phyloP scores from a whole-genome alignment of 2,888 invertebrate species.

The Chrysomela aeneicollis region DNA sequence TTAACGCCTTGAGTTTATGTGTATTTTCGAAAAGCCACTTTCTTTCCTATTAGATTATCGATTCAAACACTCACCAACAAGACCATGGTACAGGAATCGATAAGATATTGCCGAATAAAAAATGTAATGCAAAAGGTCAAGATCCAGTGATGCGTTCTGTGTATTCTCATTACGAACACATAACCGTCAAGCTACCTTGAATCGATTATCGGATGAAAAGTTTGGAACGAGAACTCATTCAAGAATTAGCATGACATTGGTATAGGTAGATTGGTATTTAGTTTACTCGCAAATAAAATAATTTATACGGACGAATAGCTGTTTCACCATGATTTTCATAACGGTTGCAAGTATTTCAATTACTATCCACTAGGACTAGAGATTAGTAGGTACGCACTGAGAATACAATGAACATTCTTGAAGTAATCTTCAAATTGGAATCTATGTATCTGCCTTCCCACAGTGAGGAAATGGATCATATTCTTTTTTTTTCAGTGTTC shows the following conservation, averaged over 20 bases:
- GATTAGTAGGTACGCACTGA: not conserved
- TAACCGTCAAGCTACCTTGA: not conserved
- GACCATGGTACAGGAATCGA: no score
- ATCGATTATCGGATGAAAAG: not conserved
- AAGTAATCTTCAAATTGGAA: not conserved
- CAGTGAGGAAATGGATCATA: no score
- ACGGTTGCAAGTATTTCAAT: not conserved
- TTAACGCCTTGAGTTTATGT: no score
- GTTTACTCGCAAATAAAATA: not conserved
- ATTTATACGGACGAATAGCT: not conserved
- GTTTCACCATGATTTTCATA: not conserved
- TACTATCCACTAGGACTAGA: not conserved
- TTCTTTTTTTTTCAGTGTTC: no score
- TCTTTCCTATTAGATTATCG: no score
- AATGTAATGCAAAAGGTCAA: no score
- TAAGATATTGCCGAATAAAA: no score
- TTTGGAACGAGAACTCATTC: not conserved
- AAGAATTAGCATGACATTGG: constrained; percentile 1
- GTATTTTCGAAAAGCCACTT: no score
- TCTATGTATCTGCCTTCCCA: no score
- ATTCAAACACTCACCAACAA: no score
- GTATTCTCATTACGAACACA: no score
- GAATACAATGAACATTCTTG: not conserved
- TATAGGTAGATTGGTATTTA: not conserved
- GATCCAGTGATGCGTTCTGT: no score